Evolutionary conservation across 2,797 vertebrate genomes (phyloP).

Genomic region (Macropus fuliginosus): DNA sequence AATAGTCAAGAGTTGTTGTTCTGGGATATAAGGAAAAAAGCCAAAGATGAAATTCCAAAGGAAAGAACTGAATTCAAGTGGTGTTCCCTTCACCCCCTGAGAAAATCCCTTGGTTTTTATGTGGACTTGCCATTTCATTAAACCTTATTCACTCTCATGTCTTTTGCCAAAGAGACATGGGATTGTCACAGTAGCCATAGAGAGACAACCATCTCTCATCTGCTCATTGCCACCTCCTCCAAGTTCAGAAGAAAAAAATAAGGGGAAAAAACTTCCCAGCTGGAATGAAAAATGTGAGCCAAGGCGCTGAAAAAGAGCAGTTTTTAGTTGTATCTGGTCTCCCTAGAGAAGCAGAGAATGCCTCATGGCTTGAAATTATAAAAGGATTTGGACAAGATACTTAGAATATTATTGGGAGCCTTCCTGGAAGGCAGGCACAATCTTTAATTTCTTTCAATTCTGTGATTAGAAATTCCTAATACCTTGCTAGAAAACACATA

Average conservation of each 20-base stretch:
- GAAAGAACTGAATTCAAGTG: slow-evolving; percentile 59
- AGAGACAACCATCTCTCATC: not conserved
- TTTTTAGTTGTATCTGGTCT: not conserved
- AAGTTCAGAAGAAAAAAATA: not conserved
- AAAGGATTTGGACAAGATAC: not conserved
- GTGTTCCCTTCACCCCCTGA: not conserved
- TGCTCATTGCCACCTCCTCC: not conserved
- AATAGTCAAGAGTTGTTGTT: not conserved
- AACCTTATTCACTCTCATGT: not conserved
- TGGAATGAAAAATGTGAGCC: not conserved
- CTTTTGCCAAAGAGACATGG: not conserved
- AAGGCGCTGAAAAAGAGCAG: not conserved
- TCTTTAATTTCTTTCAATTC: not conserved
- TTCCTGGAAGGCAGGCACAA: not conserved
- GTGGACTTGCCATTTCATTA: not conserved
- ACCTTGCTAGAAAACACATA: not conserved
- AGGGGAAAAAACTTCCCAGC: not conserved
- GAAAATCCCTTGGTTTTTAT: not conserved
- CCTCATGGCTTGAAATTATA: not conserved
- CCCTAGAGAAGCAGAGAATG: not conserved
- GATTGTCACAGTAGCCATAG: not conserved
- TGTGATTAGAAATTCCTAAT: not conserved
- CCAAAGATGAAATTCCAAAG: slow-evolving; percentile 49
- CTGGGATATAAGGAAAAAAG: not conserved
- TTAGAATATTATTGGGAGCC: not conserved